These are phyloP conservation scores for Erithacus rubecula DNA, from an alignment of 2,797 vertebrate species.

Conservation along the genomic window DNA sequence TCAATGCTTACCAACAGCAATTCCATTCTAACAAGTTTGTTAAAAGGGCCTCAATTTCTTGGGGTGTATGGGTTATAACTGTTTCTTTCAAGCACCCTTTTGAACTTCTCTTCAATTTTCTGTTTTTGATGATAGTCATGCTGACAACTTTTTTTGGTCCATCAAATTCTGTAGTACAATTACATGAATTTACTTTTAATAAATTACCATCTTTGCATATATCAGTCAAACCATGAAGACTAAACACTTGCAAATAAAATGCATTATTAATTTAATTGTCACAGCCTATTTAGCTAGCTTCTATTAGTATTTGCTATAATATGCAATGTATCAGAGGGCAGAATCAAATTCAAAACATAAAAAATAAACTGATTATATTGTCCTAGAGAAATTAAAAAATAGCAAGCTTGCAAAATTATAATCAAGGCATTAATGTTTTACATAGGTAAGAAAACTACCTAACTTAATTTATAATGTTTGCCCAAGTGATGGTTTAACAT, in stretches of 20 bases:
- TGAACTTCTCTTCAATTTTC: constrained; percentile 72
- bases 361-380: constrained; percentile 75
- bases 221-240: constrained; percentile 95
- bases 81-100: constrained; percentile 52
- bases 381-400: constrained; percentile 74
- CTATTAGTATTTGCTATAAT: constrained; percentile 87
- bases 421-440: constrained; percentile 73
- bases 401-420: constrained; percentile 78
- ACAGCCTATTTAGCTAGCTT: constrained; percentile 94
- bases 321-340: constrained; percentile 67
- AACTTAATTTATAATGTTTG: constrained; percentile 62
- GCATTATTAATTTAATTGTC: constrained; percentile 99
- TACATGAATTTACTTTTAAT: constrained; percentile 98
- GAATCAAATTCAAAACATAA: constrained; percentile 76
- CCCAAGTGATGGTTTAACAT: constrained; percentile 24
- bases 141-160: constrained; percentile 95
- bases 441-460: constrained; percentile 70
- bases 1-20: constrained; percentile 21
- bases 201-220: constrained; percentile 98
- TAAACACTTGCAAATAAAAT: constrained; percentile 96
- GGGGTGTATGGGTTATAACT: background rate
- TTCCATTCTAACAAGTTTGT: constrained; percentile 43
- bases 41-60: background rate
- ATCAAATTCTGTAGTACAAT: constrained; percentile 93
- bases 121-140: constrained; percentile 89